phyloP scores from a whole-genome alignment of 2,888 invertebrate species.

The Sarcophaga rosellei region DNA sequence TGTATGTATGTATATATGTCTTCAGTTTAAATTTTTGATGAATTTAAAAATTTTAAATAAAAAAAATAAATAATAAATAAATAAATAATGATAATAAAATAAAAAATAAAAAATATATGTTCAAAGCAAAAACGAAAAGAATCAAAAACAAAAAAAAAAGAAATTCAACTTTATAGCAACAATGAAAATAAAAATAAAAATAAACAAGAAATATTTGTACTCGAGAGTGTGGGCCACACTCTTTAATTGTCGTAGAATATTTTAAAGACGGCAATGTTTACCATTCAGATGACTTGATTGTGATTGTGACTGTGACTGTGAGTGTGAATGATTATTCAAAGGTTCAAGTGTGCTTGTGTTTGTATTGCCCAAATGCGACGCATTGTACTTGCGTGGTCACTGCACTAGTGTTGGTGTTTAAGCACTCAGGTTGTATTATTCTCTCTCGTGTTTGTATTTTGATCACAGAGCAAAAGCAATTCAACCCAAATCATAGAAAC shows the following conservation, averaged over 20 bases:
- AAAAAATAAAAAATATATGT: background rate
- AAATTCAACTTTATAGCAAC: background rate
- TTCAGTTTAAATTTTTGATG: background rate
- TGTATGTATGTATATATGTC: background rate
- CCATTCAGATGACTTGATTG: no score
- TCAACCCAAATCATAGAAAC: background rate
- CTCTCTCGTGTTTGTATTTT: background rate
- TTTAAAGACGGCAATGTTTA: background rate
- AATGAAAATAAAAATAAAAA: conserved; percentile 33
- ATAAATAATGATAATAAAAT: background rate
- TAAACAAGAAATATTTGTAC: conserved; percentile 24
- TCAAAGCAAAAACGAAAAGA: background rate
- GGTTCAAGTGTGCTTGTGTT: conserved; percentile 46
- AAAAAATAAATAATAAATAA: background rate
- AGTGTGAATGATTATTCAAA: background rate
- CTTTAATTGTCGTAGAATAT: conserved; percentile 12
- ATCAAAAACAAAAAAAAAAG: background rate
- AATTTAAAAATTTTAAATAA: background rate
- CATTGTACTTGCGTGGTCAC: conserved; percentile 36
- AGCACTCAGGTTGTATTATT: conserved; percentile 15
- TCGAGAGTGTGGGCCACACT: conserved; percentile 31
- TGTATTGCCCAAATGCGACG: conserved; percentile 15
- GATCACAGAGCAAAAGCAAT: background rate
- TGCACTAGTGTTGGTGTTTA: conserved; percentile 33
- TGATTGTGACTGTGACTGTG: background rate